Base-by-base conservation (phyloP, 2,888 invertebrate species). In the Physocephala rufipes region DNA sequence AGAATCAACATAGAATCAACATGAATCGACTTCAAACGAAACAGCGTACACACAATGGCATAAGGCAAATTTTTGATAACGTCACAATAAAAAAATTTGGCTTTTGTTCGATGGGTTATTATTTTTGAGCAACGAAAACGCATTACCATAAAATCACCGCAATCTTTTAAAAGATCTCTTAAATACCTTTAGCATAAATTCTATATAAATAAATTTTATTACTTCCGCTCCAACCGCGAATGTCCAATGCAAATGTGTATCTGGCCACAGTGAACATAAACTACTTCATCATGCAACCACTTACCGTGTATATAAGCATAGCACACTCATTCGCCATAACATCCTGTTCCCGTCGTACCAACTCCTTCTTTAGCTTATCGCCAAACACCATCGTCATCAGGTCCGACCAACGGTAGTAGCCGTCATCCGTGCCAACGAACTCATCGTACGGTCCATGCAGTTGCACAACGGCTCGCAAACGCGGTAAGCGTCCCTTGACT, bases 301-400 rank as follows among this genome's bases (percentile, higher is more conserved):
- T 88, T 87, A 93, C 93, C 70, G 95, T 96, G 81, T 93, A 95
- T 71, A 95, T 93, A 70, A 95, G 86, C 28, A 92, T 91, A 80
- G 93, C 94, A 82, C 95, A 95, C 85, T 95, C 93, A 80, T 95
- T 95, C 36, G 91, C 88, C 12, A 89, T 90, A 66, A 95, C 90
- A 7, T 87, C 87, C 79, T 90, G 90, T 43, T 95, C 85, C 2
- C 91, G 86, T 21, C 87, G 86, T 59, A 92, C 88, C 58, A 95
- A 84, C 75, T 90, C 87, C 76, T 92, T 92, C 12, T 70, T 58
- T 0, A 90, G 82, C 80, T 92, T 90, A 45, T 85, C 85, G 12
- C 93, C 93, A 61, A 71, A 76, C 65, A 81, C 68, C 64, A 78
- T 73, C 45, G 75, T 71, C n/a, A 58, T 62, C 62, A 80, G 55